Percentiles rank a stretch among this genome's conserved stretches.
phyloP scores from a whole-genome alignment of 2,888 invertebrate species.

The Andrena haemorrhoa region DNA sequence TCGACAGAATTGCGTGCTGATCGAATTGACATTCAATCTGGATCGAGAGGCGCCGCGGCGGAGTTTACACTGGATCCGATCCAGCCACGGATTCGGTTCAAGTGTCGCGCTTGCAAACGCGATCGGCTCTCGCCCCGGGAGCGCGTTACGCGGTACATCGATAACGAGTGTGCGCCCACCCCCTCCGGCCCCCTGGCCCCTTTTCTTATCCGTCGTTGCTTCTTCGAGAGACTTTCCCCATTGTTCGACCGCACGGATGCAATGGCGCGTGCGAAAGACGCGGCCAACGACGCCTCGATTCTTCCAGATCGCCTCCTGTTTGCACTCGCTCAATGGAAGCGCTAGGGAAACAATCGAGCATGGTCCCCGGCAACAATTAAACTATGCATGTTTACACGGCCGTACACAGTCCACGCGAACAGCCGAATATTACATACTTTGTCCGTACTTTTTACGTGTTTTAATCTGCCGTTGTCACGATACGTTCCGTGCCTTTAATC shows the following conservation, averaged over 20 bases:
- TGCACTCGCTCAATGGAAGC: constrained; percentile 5
- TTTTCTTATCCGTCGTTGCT: constrained; percentile 21
- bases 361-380: constrained; percentile 13
- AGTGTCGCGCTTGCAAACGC: constrained; percentile 42
- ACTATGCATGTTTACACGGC: neutral
- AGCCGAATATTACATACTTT: neutral
- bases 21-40: constrained; percentile 67
- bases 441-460: neutral
- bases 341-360: constrained; percentile 12
- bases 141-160: constrained; percentile 44
- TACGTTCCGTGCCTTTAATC: neutral
- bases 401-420: neutral
- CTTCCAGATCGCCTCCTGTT: constrained; percentile 12
- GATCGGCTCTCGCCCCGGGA: constrained; percentile 27
- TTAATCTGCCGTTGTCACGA: neutral
- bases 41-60: constrained; percentile 54
- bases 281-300: constrained; percentile 15
- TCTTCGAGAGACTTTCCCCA: constrained; percentile 38
- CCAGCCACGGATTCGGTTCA: constrained; percentile 49
- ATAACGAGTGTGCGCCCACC: constrained; percentile 41
- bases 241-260: constrained; percentile 34
- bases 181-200: neutral
- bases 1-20: constrained; percentile 58
- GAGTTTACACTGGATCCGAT: constrained; percentile 65
- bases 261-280: constrained; percentile 49